Evolutionary conservation across 2,797 vertebrate species (phyloP), one percentile per base, ranked within the genome.

Genomic region (Botia almorhae): DNA sequence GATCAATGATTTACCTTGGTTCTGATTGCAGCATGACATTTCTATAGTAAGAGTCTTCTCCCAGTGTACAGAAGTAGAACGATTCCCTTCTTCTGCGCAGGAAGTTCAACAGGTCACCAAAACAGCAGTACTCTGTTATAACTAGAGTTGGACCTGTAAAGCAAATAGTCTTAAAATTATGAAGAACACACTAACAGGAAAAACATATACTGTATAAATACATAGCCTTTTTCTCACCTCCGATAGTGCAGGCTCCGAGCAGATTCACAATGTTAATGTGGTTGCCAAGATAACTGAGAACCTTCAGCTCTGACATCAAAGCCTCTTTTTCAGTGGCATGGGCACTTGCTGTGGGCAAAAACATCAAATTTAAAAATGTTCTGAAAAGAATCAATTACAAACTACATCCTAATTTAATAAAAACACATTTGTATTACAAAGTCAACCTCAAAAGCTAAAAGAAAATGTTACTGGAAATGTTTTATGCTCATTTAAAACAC

Each of bases 231-330:
- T 17, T 23, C 89, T 63, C 69, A 99, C 97, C 98, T 96, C 97
- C 97, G n/a, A 99, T 72, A 19, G 98, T 99, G 91, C 98, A 99
- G 1, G 97, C 98, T 88, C 98, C 97, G 17, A 99, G 94, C 19
- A 99, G 95, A 93, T 99, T 99, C 87, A 99, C 98, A 0, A 99
- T 99, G 84, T 99, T 99, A 92, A 98, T 96, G 86, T 99, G 98
- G 90, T 99, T 98, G 81, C 98, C 97, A 71, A 99, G 95, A 91
- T 99, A 99, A 91, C 97, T 99, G 85, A 99, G 93, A 85, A 99
- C 97, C 92, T 99, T 99, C 78, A 99, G 95, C 87, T 99, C 98
- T 7, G 98, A 99, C 97, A 99, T 99, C 83, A 99, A 93, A 1
- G 98, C 98, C 90, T 99, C 97, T 83, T 96, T 96, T 89, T 99